These are phyloP conservation scores for Miopithecus talapoin DNA, from an alignment of 2,797 vertebrate species.

Conservation along the genomic window DNA sequence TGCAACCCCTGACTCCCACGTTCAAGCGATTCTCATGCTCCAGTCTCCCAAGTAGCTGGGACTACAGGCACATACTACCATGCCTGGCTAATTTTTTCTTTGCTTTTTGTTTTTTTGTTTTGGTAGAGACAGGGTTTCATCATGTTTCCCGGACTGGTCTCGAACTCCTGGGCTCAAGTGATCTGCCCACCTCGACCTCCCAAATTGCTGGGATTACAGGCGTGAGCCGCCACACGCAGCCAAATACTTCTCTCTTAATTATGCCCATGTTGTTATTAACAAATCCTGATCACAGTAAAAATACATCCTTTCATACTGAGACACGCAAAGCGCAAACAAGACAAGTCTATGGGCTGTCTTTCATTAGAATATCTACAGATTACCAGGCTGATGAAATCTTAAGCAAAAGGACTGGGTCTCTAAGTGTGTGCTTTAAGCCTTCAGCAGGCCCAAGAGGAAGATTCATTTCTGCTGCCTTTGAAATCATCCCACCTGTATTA, in stretches of 20 bases:
- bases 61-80: neutral
- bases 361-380: neutral
- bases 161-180: neutral
- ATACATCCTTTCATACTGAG: too few relatives aligned
- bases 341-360: accelerated
- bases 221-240: accelerated
- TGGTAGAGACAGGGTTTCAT: neutral
- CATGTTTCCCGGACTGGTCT: neutral
- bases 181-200: neutral
- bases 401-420: accelerated
- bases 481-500: neutral
- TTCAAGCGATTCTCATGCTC: neutral
- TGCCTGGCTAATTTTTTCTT: neutral
- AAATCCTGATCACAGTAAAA: accelerated
- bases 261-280: neutral
- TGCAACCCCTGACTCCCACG: neutral
- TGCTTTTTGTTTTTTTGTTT: neutral
- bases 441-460: neutral
- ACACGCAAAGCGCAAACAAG: accelerated
- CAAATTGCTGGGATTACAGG: neutral
- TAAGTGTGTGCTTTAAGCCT: neutral
- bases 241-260: neutral
- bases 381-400: neutral
- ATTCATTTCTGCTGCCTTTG: neutral
- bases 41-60: neutral